These are phyloP conservation scores for Chrysemys picta DNA, from an alignment of 2,113 vertebrate species.

Conservation along the genomic window DNA sequence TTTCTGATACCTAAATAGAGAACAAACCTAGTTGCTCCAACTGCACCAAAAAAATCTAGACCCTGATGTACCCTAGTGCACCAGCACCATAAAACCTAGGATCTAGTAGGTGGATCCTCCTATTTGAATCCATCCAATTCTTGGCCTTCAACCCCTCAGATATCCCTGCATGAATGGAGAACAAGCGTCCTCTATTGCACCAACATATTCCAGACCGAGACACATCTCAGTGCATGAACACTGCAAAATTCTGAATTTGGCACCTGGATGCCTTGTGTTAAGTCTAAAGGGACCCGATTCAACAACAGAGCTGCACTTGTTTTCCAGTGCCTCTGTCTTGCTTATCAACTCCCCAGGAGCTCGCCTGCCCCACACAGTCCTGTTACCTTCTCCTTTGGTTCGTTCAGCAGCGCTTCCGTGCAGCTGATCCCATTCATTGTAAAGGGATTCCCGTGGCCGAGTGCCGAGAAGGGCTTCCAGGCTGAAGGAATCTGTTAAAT, in stretches of 20 bases:
- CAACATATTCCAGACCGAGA: neutral
- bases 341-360: neutral
- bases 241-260: neutral
- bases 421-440: conserved; percentile 18
- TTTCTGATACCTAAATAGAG: neutral
- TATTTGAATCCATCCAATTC: neutral
- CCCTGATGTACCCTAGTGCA: neutral
- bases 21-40: neutral
- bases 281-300: neutral
- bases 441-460: neutral
- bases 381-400: neutral
- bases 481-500: neutral
- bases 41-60: neutral
- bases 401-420: neutral
- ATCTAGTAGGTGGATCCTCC: neutral
- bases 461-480: neutral
- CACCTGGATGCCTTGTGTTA: neutral
- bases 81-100: neutral
- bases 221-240: too few relatives aligned
- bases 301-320: neutral
- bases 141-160: neutral
- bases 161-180: neutral
- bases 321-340: neutral
- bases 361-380: neutral
- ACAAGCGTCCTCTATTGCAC: neutral